Evolutionary conservation across 2,113 vertebrate species (phyloP), one percentile per base, ranked within the genome.

Genomic region (Eretmochelys imbricata): DNA sequence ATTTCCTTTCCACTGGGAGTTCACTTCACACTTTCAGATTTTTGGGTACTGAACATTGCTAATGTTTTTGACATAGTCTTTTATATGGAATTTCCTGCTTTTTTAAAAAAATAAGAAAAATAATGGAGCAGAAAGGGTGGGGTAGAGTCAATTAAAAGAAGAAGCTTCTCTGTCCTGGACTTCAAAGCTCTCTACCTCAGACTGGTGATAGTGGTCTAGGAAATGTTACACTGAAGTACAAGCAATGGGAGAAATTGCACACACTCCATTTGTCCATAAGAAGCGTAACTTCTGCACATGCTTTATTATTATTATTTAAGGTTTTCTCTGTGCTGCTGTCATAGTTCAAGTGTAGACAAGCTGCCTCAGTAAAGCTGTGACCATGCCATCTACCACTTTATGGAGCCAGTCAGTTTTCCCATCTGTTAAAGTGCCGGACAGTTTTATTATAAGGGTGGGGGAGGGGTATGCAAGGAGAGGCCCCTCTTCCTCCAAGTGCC

Each of bases 281-380:
- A 89, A 87, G 29, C 80, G 22, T 65, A 55, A 79, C 88, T 85
- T 91, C 89, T 94, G 75, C 4, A 81, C 92, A 75, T 87, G 57
- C 5, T 88, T 87, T 87, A 22, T 72, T 38, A 35, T 93, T 27
- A 83, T 87, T 87, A 27, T 79, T 2, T 50, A 35, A 80, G 86
- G 91, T 20, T 95, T 92, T 95, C 80, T 88, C 79, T 89, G 22
- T 72, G 65, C 19, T 38, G 8, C 35, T 10, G 19, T 72, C 38
- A 9, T 72, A n/a, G 19, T 72, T 72, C 65, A 72, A 10, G n/a
- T 69, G 35, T 72, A n/a, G 65, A 72, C 38, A 88, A 11, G 49
- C 31, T 48, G 81, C 35, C 55, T 46, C 72, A 8, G 49, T 87
- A 82, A 80, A 89, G 90, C 81, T 89, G 5, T 72, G 75, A 24